A percentile compares a stretch with the other conserved stretches of the same genome.
phyloP scores from a whole-genome alignment of 2,888 invertebrate genomes.

The Nomada hirtipes region DNA sequence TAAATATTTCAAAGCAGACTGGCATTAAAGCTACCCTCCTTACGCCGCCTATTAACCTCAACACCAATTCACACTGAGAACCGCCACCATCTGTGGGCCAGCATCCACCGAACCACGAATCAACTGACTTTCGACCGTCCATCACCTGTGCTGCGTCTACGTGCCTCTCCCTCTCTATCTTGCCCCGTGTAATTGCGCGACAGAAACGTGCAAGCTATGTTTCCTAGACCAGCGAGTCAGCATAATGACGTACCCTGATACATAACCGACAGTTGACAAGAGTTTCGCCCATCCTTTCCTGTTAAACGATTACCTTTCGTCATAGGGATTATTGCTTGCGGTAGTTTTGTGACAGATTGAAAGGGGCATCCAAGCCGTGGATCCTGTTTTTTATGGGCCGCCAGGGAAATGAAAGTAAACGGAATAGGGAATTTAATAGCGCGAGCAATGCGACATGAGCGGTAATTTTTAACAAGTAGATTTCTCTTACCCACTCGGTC shows the following conservation, averaged over 20 bases:
- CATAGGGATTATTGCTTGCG: background rate
- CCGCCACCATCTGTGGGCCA: constrained; percentile 55
- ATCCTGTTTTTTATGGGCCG: background rate
- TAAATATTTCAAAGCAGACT: constrained; percentile 83
- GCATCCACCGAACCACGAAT: constrained; percentile 75
- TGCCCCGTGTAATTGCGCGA: constrained; percentile 41
- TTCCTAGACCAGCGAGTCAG: constrained; percentile 56
- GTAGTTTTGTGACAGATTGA: background rate
- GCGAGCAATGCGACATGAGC: no score
- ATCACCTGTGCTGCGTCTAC: constrained; percentile 43
- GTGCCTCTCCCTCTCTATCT: constrained; percentile 26
- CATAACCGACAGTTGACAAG: constrained; percentile 43
- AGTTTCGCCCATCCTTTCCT: constrained; percentile 22
- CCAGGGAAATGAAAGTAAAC: no score
- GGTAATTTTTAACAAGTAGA: no score
- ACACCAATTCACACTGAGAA: constrained; percentile 71
- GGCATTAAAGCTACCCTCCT: constrained; percentile 83
- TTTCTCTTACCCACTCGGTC: no score
- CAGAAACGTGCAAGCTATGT: constrained; percentile 50
- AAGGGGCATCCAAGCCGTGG: background rate
- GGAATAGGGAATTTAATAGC: background rate
- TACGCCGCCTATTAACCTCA: constrained; percentile 83
- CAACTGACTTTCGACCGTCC: constrained; percentile 75
- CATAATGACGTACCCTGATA: constrained; percentile 56
- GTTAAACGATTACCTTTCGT: constrained; percentile 9